Conservation (phyloP, 2,113 vertebrate species). For the Rissa tridactyla region DNA sequence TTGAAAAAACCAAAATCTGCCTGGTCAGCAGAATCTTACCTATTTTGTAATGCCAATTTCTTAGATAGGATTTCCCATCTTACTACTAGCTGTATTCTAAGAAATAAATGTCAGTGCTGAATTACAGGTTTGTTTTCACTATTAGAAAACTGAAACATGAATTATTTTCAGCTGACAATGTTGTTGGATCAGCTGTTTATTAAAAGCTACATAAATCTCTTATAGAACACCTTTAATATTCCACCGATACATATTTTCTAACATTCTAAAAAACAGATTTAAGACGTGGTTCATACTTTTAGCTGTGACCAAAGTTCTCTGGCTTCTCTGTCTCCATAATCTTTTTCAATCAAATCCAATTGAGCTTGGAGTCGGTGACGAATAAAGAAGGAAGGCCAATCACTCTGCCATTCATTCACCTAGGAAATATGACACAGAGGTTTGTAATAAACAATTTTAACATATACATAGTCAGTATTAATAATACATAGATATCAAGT, state of each 20-base stretch:
- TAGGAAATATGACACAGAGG: conserved; percentile 18
- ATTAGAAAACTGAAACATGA: background rate
- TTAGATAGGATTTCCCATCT: background rate
- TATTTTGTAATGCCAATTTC: background rate
- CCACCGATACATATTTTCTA: background rate
- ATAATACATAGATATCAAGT: background rate
- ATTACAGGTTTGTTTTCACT: background rate
- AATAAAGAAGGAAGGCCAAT: conserved; percentile 86
- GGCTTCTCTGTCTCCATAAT: conserved; percentile 86
- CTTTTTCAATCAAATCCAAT: conserved; percentile 80
- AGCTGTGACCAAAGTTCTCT: conserved; percentile 85
- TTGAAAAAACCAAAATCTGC: background rate
- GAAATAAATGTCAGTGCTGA: background rate
- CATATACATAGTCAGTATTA: background rate
- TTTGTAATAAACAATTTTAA: background rate
- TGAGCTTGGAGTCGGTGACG: conserved; percentile 84
- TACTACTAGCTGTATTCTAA: background rate
- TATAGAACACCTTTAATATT: background rate
- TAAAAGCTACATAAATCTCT: background rate
- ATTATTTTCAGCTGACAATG: background rate
- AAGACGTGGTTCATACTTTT: conserved; percentile 74
- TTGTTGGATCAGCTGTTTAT: background rate
- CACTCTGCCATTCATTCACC: conserved; percentile 88
- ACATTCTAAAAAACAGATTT: background rate
- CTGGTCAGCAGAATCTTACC: background rate